Conservation (phyloP, 2,888 invertebrate genomes). For the Lasioglossum zephyrum region DNA sequence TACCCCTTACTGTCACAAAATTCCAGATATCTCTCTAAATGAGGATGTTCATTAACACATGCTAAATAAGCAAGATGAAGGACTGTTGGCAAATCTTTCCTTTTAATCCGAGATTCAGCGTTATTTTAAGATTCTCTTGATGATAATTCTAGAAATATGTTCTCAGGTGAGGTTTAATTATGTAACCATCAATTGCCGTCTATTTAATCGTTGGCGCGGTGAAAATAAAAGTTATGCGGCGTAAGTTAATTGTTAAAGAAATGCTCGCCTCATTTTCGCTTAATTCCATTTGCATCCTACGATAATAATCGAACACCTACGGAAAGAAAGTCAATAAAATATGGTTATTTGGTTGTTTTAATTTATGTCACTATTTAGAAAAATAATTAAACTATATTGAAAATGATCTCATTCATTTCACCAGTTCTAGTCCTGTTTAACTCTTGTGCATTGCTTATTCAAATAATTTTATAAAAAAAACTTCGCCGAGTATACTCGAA, state of each 20-base stretch:
- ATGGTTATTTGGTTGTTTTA: too few relatives aligned
- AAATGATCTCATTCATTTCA: too few relatives aligned
- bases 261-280: neutral
- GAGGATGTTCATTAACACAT: neutral
- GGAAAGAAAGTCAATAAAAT: neutral
- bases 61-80: constrained; percentile 11
- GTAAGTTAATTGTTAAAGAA: constrained; percentile 2
- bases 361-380: too few relatives aligned
- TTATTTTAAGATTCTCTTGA: constrained; percentile 10
- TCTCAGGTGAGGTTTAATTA: neutral
- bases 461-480: too few relatives aligned
- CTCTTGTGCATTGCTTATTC: too few relatives aligned
- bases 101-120: constrained; percentile 3
- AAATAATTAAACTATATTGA: too few relatives aligned
- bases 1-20: neutral
- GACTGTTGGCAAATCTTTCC: constrained; percentile 3
- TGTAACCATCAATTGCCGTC: neutral
- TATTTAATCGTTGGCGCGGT: neutral
- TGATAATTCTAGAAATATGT: constrained; percentile 6
- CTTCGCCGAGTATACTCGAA: too few relatives aligned
- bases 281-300: neutral
- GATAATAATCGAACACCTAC: neutral
- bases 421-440: too few relatives aligned
- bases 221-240: neutral
- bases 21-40: neutral